These are phyloP conservation scores for Micromussa lordhowensis DNA, from an alignment of 92 coral and sea anemone species.

Conservation along the genomic window DNA sequence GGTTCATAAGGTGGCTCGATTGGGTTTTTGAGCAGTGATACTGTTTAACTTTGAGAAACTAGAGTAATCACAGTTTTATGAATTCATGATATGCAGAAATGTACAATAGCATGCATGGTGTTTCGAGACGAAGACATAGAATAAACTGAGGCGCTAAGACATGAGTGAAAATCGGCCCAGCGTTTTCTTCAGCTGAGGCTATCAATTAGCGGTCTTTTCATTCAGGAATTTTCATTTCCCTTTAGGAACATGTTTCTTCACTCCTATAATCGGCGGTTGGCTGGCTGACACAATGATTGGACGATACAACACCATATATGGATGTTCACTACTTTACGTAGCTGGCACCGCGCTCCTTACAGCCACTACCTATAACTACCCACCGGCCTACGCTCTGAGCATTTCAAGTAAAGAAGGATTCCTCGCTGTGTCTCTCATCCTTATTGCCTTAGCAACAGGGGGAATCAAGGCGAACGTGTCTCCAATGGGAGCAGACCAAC, in stretches of 20 bases:
- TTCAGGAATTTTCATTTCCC: neutral
- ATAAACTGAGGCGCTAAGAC: no score
- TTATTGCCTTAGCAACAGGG: constrained; percentile 80
- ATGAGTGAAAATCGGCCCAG: no score
- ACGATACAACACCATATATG: constrained; percentile 77
- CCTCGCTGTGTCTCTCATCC: constrained; percentile 51
- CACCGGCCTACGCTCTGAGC: constrained; percentile 16
- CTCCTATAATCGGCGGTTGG: constrained; percentile 84
- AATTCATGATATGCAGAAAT: no score
- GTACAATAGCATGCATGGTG: no score
- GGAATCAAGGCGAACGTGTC: constrained; percentile 85
- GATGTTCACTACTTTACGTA: constrained; percentile 61
- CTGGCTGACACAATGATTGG: constrained; percentile 77
- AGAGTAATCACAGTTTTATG: no score
- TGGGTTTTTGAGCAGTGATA: no score
- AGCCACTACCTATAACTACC: constrained; percentile 56
- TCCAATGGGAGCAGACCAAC: constrained; percentile 84
- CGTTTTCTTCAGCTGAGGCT: no score
- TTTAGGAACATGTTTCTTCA: constrained; percentile 75
- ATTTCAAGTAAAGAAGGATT: constrained; percentile 39
- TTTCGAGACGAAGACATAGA: no score
- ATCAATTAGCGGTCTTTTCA: no score
- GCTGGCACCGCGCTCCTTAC: constrained; percentile 71
- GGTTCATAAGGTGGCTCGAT: no score
- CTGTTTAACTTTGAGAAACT: no score